Percentiles rank a stretch among this genome's conserved stretches.
Conservation (phyloP, 2,797 vertebrate species). For the Heterohyrax brucei region DNA sequence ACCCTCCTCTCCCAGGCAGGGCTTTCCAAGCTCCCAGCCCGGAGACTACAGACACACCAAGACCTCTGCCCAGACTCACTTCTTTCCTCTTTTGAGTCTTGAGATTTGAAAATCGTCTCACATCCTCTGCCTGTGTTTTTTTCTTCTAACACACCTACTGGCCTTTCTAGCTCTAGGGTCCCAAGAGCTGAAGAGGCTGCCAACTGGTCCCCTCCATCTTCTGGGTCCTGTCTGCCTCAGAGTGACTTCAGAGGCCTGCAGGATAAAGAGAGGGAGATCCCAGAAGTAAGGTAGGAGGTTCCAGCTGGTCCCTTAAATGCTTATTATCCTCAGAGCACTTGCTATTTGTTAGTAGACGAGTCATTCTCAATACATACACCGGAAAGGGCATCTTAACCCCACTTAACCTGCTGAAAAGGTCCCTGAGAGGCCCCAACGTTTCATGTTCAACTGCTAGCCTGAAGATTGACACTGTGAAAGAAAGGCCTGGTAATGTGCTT, state of each 20-base stretch:
- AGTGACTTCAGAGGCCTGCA: not conserved
- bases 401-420: not conserved
- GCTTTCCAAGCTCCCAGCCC: not conserved
- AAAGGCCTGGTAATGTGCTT: not conserved
- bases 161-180: not conserved
- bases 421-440: not conserved
- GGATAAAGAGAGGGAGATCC: conserved; percentile 1
- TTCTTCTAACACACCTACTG: not conserved
- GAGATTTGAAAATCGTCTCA: not conserved
- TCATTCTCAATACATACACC: not conserved
- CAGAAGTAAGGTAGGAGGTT: not conserved
- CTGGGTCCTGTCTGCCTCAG: not conserved
- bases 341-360: conserved; percentile 45
- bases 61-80: not conserved
- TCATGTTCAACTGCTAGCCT: not conserved
- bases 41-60: not conserved
- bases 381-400: not conserved
- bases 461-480: not conserved
- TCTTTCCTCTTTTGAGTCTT: not conserved
- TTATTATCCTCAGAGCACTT: conserved; percentile 65
- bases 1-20: rapidly evolving
- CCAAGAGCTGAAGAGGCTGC: not conserved
- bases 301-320: not conserved
- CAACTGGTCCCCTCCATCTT: not conserved
- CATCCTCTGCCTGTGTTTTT: not conserved